Base-by-base conservation (phyloP, 1,140 invertebrate species). In the Zaprionus taronus region DNA sequence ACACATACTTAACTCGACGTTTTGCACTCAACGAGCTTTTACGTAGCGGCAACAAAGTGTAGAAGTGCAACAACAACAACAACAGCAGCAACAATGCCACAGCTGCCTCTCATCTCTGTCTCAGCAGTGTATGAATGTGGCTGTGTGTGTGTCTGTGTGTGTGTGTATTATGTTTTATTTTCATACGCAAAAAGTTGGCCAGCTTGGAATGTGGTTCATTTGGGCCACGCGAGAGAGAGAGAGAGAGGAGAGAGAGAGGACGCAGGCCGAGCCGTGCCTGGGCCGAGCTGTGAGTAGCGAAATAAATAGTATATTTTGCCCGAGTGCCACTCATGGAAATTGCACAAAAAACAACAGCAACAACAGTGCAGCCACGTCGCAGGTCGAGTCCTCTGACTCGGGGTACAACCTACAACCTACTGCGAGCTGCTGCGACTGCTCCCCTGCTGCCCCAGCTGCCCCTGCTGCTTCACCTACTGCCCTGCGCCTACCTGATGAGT, bases 261-360 rank as follows among this genome's bases (percentile, higher is more conserved):
- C 15, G 38, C 15, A 6, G 15, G 38, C 5, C 20, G 47, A 24
- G 47, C 31, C 41, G 24, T 4, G 20, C 49, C 49, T 24, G 38
- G 15, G 47, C 22, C 53, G 38, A 22, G 53, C 69, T 58, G 70
- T 74, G 77, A 76, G 84, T 83, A 86, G 83, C 80, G 83, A 89
- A 89, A 89, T 89, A 89, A 89, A 89, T 89, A 85, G 85, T 89
- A 90, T 90, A 89, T 89, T 89, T 89, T 90, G 80, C 85, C 79
- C 81, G 79, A 89, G 85, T 89, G 85, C 85, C 85, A 89, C 85
- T 89, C 85, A 90, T 89, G 85, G 74, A 90, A 89, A 89, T 89
- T 89, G 85, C 85, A 90, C 73, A 89, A 81, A 85, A 90, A 85
- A 90, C 85, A 85, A 89, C 77, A 77, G 67, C 58, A 75, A 49